Evolutionary conservation across 1,140 invertebrate genomes (phyloP).

Genomic region (Bombus consobrinus): DNA sequence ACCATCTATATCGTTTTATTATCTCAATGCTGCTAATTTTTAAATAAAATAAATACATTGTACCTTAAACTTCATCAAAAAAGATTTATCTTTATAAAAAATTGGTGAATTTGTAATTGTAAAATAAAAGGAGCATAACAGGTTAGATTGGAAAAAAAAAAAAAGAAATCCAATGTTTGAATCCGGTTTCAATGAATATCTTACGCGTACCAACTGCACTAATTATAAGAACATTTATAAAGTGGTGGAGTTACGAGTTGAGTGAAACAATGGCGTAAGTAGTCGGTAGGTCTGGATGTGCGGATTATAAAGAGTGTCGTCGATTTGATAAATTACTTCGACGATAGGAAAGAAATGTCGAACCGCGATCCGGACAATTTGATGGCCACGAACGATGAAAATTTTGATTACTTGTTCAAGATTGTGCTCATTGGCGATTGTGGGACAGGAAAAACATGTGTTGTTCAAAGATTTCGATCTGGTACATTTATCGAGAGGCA

Average conservation of each 20-base stretch:
- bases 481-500: constrained; percentile 96
- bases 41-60: background rate
- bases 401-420: constrained; percentile 92
- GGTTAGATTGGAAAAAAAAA: background rate
- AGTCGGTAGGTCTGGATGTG: constrained; percentile 13
- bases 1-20: background rate
- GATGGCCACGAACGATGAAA: constrained; percentile 86
- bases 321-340: constrained; percentile 23
- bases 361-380: constrained; percentile 84
- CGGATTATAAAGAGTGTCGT: constrained; percentile 11
- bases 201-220: constrained; percentile 4
- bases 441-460: constrained; percentile 93
- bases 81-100: too few relatives aligned
- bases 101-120: background rate
- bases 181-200: background rate
- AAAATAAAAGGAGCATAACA: too few relatives aligned
- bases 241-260: constrained; percentile 7
- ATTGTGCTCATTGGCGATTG: constrained; percentile 93
- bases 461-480: constrained; percentile 96
- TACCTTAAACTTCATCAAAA: background rate
- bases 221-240: constrained; percentile 11
- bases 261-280: constrained; percentile 43
- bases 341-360: constrained; percentile 77
- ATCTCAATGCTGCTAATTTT: background rate
- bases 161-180: background rate